Percentiles rank a stretch among this genome's conserved stretches.
phyloP scores from a whole-genome alignment of 2,797 vertebrate genomes.

The Danio aesculapii region DNA sequence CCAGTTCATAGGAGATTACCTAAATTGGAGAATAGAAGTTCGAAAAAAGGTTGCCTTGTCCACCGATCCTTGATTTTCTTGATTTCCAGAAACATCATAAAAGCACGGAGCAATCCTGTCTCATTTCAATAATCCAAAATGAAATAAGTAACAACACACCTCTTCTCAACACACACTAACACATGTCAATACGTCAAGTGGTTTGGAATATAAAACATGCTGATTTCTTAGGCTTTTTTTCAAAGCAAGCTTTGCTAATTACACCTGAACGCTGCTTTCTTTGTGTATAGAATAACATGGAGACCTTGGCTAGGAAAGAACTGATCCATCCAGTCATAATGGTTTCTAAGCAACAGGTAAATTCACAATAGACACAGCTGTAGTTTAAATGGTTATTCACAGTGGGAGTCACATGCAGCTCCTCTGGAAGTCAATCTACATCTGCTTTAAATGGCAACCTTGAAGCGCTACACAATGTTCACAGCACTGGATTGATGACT shows the following conservation, averaged over 20 bases:
- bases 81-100: no score
- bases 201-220: not conserved
- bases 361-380: conserved; percentile 70
- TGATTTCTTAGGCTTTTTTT: conserved; percentile 3
- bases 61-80: no score
- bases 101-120: no score
- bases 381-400: conserved; percentile 66
- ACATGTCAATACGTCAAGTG: no score
- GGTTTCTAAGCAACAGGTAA: conserved; percentile 86
- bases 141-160: no score
- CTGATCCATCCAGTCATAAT: conserved; percentile 67
- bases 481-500: conserved; percentile 27
- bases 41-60: no score
- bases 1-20: no score
- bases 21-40: no score
- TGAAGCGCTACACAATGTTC: conserved; percentile 55
- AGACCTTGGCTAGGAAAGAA: conserved; percentile 71
- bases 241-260: conserved; percentile 34
- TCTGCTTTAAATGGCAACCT: conserved; percentile 56
- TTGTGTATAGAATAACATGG: conserved; percentile 49
- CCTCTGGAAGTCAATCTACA: conserved; percentile 58
- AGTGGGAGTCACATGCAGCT: conserved; percentile 48
- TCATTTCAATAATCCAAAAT: no score
- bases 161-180: no score
- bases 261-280: conserved; percentile 28